Evolutionary conservation across 1,140 invertebrate genomes (phyloP), one percentile per base, ranked within the genome.

Genomic region (Bombus affinis): DNA sequence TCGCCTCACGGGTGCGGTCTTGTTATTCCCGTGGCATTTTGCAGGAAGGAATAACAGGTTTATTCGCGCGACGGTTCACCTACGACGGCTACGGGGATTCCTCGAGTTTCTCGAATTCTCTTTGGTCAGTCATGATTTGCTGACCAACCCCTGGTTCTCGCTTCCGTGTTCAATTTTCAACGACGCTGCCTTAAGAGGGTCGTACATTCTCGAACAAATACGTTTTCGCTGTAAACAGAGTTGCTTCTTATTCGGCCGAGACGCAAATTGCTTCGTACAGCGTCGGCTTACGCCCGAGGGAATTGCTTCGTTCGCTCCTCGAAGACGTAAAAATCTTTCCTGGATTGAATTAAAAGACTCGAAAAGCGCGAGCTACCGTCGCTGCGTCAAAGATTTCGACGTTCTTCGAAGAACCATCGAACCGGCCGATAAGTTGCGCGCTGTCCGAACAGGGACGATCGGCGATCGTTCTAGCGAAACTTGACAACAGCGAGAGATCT

Each of bases 71-170:
- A 73, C 77, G 18, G 18, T 53, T 53, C 73, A 75, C 71, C 62
- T 25, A 47, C 65, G 68, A 59, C 15, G 32, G 13, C 39, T 3
- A n/a, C 22, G 22, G 80, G 80, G 88, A 89, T 89, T 89, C 87
- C 80, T 76, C 84, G 77, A 89, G 87, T 89, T 89, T 86, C 87
- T 71, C 80, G 87, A 81, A 89, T 89, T 89, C 87, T 85, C 80
- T 86, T 89, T 86, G 87, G 83, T 80, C 53, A 78, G 88, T 71
- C 87, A 83, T 68, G 85, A 85, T 83, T 89, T 76, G 57, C 84
- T 72, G 84, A 68, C 87, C 88, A 59, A 86, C 81, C 77, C 73
- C 6, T 66, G n/a, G 74, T 76, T 35, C 37, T 25, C 15, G 59
- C 57, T 35, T 22, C 47, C 28, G 59, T 28, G 65, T 70, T 78